Percentiles rank a stretch among this genome's conserved stretches.
phyloP scores from a whole-genome alignment of 30 jellyfish, hydroid and myxozoan species.

The Chrysaora quinquecirrha region DNA sequence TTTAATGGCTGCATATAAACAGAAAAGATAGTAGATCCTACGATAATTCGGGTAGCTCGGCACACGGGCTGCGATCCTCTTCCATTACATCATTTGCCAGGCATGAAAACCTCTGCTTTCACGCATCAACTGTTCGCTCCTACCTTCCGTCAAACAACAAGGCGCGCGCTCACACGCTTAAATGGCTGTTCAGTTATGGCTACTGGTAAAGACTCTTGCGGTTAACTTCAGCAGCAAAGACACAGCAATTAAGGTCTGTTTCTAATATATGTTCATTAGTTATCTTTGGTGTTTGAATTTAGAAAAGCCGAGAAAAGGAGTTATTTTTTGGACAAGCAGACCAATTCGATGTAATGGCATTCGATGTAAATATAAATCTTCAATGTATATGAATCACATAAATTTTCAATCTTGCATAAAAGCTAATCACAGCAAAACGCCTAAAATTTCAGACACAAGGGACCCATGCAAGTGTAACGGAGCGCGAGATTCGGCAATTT shows the following conservation, averaged over 20 bases:
- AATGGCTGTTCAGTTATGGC: slow-evolving; percentile 57
- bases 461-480: slow-evolving; percentile 1
- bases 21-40: not conserved
- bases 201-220: slow-evolving; percentile 48
- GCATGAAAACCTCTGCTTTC: slow-evolving; percentile 62
- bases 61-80: slow-evolving; percentile 22
- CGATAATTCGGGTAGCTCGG: not conserved
- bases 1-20: not conserved
- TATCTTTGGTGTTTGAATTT: too few relatives aligned
- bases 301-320: too few relatives aligned
- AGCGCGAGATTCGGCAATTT: not conserved
- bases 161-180: slow-evolving; percentile 83
- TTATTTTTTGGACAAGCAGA: too few relatives aligned
- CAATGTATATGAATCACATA: too few relatives aligned
- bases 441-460: too few relatives aligned
- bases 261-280: too few relatives aligned
- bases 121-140: slow-evolving; percentile 67
- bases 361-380: too few relatives aligned
- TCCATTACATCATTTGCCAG: slow-evolving; percentile 66
- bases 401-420: too few relatives aligned
- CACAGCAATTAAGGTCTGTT: too few relatives aligned
- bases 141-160: slow-evolving; percentile 75
- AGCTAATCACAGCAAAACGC: too few relatives aligned
- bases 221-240: too few relatives aligned
- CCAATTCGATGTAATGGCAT: too few relatives aligned